Base-by-base conservation (phyloP, 2,797 vertebrate genomes). In the Tinamus major region DNA sequence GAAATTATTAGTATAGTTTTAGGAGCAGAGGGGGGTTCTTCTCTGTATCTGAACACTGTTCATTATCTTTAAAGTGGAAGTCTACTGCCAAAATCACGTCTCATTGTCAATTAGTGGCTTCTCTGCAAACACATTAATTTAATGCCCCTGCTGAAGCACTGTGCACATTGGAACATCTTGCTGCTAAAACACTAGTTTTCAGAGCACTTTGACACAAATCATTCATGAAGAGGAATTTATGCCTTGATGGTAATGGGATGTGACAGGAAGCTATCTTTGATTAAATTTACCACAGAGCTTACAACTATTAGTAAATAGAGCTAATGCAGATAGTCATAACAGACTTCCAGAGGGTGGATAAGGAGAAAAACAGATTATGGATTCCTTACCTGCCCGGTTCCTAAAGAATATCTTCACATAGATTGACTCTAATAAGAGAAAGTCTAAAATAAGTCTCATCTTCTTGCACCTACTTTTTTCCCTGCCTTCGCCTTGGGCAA, bases 121-220 rank as follows among this genome's bases (percentile, higher is more conserved):
- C 91, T 95, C 90, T 95, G 87, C 90, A 97, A 96, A 97, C 92
- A 87, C 92, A 71, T 96, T 97, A 95, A 96, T 96, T 94, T 96
- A 92, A 93, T 96, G 92, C 91, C 93, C 92, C 88, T 61, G 69
- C 88, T 94, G 89, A 95, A 96, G 91, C 68, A 48, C 81, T 79
- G 79, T 13, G 79, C 33, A 2, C 62, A 1, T 42, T 82, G 90
- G 90, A 95, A 85, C 79, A 79, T 85, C 65, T 94, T 94, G 81
- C 78, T 94, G 89, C 83, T 95, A 90, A 95, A 96, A 80, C 92
- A 76, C 62, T 31, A 19, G 61, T 77, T 77, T 96, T 85, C 77
- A 31, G 68, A 64, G 31, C 87, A 71, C 83, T 96, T 79, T 77
- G 92, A 96, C 95, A 95, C 92, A 95, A 93, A 96, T 91, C 82